Percentiles rank a stretch among this genome's conserved stretches.
These are phyloP conservation scores for Malacosoma neustria DNA, from an alignment of 2,888 invertebrate species.

Conservation along the genomic window DNA sequence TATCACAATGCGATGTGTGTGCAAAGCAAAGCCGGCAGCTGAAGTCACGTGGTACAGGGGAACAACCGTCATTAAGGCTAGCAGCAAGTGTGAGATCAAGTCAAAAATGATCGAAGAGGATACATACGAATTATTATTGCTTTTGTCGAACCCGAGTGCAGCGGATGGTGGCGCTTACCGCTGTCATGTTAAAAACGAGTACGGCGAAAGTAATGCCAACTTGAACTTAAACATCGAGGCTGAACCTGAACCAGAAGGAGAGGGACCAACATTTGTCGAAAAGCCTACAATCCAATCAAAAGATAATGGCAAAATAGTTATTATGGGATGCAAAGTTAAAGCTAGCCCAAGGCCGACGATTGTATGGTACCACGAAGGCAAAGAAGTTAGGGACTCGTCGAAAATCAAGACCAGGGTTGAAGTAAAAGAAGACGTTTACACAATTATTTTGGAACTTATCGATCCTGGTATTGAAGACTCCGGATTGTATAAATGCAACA, in stretches of 20 bases:
- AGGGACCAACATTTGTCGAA: slow-evolving; percentile 95
- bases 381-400: slow-evolving; percentile 84
- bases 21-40: slow-evolving; percentile 96
- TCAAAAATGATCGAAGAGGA: slow-evolving; percentile 86
- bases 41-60: slow-evolving; percentile 97
- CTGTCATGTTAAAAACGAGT: slow-evolving; percentile 96
- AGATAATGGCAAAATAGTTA: slow-evolving; percentile 68
- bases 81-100: slow-evolving; percentile 88
- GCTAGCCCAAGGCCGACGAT: slow-evolving; percentile 68
- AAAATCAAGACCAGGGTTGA: slow-evolving; percentile 88
- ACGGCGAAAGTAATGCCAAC: slow-evolving; percentile 97
- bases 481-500: slow-evolving; percentile 98
- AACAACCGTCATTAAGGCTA: slow-evolving; percentile 88
- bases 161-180: slow-evolving; percentile 78
- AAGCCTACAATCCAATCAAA: slow-evolving; percentile 91
- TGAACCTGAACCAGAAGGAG: slow-evolving; percentile 93
- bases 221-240: slow-evolving; percentile 98
- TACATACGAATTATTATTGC: slow-evolving; percentile 87
- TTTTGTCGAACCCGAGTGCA: slow-evolving; percentile 67
- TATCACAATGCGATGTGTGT: slow-evolving; percentile 97
- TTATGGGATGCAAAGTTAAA: slow-evolving; percentile 69
- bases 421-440: slow-evolving; percentile 86
- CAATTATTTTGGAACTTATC: slow-evolving; percentile 88
- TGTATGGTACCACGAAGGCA: slow-evolving; percentile 70
- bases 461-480: slow-evolving; percentile 97